phyloP scores from a whole-genome alignment of 2,888 invertebrate species.

The Dynastes hyllus region DNA sequence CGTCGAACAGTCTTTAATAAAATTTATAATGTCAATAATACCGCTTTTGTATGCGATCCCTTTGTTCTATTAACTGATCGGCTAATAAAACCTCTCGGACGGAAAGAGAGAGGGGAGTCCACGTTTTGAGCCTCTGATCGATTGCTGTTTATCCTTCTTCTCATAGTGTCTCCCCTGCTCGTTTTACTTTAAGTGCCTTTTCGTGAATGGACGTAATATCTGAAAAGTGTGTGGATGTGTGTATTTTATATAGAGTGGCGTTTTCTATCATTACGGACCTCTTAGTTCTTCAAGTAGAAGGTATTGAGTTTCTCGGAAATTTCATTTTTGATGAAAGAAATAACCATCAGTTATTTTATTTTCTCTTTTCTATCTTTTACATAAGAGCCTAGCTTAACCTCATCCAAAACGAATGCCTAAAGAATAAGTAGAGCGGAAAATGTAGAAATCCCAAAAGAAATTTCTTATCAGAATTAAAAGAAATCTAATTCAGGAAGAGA shows the following conservation, averaged over 20 bases:
- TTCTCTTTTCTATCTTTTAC: too few species aligned
- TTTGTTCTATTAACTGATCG: slow-evolving; percentile 10
- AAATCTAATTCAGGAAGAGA: too few species aligned
- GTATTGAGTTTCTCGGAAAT: not conserved
- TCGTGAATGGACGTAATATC: not conserved
- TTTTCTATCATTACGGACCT: not conserved
- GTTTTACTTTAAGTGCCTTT: slow-evolving; percentile 8
- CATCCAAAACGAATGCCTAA: too few species aligned
- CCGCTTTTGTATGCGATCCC: not conserved
- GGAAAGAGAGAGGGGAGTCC: not conserved
- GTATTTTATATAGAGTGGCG: not conserved
- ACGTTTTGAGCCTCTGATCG: not conserved
- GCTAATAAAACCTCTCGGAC: slow-evolving; percentile 6
- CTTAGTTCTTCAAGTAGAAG: not conserved
- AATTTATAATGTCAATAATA: slow-evolving; percentile 10
- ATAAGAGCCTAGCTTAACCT: too few species aligned
- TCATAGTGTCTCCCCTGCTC: slow-evolving; percentile 1
- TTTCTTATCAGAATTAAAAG: too few species aligned
- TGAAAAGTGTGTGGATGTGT: not conserved
- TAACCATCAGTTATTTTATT: too few species aligned
- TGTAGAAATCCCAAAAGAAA: too few species aligned
- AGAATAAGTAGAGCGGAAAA: too few species aligned
- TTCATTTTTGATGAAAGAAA: not conserved
- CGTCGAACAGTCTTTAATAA: not conserved
- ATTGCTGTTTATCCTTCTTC: not conserved